Percentiles rank a stretch among this genome's conserved stretches.
Evolutionary conservation across 2,113 vertebrate genomes (phyloP).

Genomic region (Mirounga angustirostris): DNA sequence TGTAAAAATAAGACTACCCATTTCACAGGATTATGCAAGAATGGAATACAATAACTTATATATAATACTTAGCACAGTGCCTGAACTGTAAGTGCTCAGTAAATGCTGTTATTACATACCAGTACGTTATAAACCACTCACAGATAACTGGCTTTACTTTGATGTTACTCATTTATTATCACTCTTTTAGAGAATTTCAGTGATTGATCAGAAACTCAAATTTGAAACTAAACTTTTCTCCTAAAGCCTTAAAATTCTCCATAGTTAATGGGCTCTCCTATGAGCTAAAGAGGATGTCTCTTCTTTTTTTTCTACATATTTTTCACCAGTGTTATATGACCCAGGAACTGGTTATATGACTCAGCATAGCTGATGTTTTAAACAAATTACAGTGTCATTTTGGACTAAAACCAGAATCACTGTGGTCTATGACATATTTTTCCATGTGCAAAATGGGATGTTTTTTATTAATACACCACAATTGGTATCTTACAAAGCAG

Average conservation of each 20-base stretch:
- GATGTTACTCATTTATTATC: background rate
- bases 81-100: background rate
- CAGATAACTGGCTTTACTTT: background rate
- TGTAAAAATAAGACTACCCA: background rate
- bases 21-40: background rate
- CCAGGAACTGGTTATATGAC: background rate
- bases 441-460: background rate
- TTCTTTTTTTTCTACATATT: background rate
- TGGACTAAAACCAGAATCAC: background rate
- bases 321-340: background rate
- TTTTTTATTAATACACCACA: background rate
- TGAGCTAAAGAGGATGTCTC: background rate
- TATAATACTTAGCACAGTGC: background rate
- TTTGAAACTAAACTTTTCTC: background rate
- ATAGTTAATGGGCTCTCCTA: background rate
- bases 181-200: background rate
- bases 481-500: background rate
- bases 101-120: background rate
- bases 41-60: constrained; percentile 6
- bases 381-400: background rate
- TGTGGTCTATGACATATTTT: background rate
- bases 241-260: background rate
- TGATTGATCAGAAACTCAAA: background rate
- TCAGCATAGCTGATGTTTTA: background rate
- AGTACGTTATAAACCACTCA: background rate